Evolutionary conservation across 2,888 invertebrate species (phyloP).

Genomic region (Theretra japonica): DNA sequence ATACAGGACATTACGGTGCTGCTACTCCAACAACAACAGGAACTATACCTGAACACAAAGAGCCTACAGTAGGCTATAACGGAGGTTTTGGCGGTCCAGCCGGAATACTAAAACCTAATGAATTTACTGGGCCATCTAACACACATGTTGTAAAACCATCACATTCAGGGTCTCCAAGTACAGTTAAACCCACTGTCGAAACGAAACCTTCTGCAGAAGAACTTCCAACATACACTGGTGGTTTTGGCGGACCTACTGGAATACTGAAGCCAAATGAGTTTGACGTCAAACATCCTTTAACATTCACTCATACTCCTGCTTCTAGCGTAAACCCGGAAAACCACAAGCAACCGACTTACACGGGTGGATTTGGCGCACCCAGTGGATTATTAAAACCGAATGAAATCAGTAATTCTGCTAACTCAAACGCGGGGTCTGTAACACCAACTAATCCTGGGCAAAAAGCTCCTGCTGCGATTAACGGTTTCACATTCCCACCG

Average conservation of each 20-base stretch:
- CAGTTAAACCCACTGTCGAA: constrained; percentile 15
- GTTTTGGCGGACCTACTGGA: constrained; percentile 45
- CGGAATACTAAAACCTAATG: constrained; percentile 62
- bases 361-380: constrained; percentile 59
- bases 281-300: constrained; percentile 19
- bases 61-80: constrained; percentile 46
- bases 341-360: constrained; percentile 41
- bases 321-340: constrained; percentile 34
- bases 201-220: constrained; percentile 21
- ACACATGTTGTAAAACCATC: constrained; percentile 25
- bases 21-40: not conserved
- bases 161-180: not conserved
- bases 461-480: not conserved
- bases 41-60: constrained; percentile 37
- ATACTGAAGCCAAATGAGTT: constrained; percentile 40
- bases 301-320: not conserved
- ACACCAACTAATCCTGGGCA: not conserved
- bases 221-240: constrained; percentile 32
- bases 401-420: constrained; percentile 38
- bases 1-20: constrained; percentile 12
- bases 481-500: not conserved
- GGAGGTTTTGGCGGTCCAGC: constrained; percentile 62
- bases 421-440: constrained; percentile 31
- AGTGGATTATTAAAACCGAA: constrained; percentile 36
- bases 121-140: constrained; percentile 44